phyloP scores from a whole-genome alignment of 2,113 vertebrate genomes.

The Melanerpes aurifrons region DNA sequence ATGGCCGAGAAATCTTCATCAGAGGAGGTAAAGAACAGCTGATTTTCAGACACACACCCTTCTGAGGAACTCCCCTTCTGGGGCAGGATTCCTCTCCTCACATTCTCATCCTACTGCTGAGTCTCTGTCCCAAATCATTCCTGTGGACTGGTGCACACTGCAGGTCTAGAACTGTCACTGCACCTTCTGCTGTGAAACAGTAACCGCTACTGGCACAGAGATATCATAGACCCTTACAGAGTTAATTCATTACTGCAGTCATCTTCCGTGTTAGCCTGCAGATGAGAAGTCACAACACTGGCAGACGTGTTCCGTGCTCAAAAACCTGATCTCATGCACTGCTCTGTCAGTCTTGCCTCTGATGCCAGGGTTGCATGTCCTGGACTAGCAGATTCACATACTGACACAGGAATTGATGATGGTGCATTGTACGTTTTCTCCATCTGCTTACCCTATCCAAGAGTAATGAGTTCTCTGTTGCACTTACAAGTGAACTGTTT shows the following conservation, averaged over 20 bases:
- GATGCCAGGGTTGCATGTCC: neutral
- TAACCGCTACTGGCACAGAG: neutral
- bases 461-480: neutral
- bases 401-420: neutral
- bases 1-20: neutral
- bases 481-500: neutral
- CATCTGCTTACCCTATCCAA: neutral
- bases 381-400: neutral
- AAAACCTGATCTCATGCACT: neutral
- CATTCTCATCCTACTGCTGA: neutral
- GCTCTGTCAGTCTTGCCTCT: neutral
- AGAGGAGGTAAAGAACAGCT: neutral
- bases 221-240: neutral
- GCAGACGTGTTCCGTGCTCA: neutral
- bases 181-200: neutral
- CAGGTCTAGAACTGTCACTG: accelerated
- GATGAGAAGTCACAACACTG: neutral
- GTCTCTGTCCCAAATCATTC: neutral
- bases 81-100: neutral
- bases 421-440: neutral
- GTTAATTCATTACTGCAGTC: neutral
- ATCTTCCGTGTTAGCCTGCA: neutral
- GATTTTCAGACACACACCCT: neutral
- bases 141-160: neutral
- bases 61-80: neutral